These are phyloP conservation scores for Eurystomus gularis DNA, from an alignment of 2,113 vertebrate species.

Conservation along the genomic window DNA sequence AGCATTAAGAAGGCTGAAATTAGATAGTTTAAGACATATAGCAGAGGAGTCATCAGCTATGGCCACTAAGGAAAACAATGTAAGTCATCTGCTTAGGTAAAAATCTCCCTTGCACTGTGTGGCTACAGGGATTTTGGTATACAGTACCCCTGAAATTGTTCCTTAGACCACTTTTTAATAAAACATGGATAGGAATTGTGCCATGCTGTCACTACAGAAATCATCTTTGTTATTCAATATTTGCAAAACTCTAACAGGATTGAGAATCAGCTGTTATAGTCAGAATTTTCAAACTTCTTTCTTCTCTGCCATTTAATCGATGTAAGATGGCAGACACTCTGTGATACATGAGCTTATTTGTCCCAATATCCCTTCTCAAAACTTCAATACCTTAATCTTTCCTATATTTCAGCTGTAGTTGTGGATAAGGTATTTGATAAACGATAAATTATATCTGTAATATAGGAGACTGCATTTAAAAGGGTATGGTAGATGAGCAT, in stretches of 20 bases:
- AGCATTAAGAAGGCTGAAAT: not conserved
- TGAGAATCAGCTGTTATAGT: not conserved
- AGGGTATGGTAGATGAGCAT: not conserved
- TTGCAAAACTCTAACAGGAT: not conserved
- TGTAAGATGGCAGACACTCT: not conserved
- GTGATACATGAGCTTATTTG: not conserved
- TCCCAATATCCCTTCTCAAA: not conserved
- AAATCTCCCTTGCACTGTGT: not conserved
- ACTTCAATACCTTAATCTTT: not conserved
- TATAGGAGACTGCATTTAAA: not conserved
- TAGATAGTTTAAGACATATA: not conserved
- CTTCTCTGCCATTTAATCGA: accelerated
- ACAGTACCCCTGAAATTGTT: not conserved
- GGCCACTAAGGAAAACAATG: not conserved
- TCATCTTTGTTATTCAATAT: not conserved
- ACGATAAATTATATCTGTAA: not conserved
- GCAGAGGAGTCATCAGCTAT: not conserved
- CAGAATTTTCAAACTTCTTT: not conserved
- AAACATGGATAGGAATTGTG: not conserved
- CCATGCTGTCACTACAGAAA: not conserved
- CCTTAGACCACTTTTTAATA: not conserved
- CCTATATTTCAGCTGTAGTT: not conserved
- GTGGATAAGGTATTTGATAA: not conserved
- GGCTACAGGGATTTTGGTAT: not conserved
- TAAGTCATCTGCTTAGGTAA: not conserved